A percentile compares a stretch with the other conserved stretches of the same genome.
Evolutionary conservation across 2,113 vertebrate species (phyloP).

Genomic region (Herpetotheres cachinnans): DNA sequence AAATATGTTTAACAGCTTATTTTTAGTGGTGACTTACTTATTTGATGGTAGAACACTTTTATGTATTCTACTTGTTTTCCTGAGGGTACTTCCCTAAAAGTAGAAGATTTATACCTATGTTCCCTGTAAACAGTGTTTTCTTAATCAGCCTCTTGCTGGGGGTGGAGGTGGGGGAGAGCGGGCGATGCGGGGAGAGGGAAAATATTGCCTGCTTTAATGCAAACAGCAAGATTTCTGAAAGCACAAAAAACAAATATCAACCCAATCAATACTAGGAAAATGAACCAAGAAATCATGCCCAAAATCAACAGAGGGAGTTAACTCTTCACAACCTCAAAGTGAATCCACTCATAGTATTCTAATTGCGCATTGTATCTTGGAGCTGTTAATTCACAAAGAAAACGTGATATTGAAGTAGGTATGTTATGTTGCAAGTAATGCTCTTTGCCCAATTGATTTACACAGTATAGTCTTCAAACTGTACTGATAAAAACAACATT

Average conservation of each 20-base stretch:
- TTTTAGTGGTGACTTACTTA: not conserved
- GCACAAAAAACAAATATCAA: not conserved
- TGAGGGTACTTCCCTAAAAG: not conserved
- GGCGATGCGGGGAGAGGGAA: fast-evolving
- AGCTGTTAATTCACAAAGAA: not conserved
- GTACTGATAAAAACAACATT: not conserved
- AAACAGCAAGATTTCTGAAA: conserved; percentile 36
- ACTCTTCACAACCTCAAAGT: not conserved
- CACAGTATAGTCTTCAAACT: not conserved
- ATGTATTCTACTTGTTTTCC: not conserved
- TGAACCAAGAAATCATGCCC: not conserved
- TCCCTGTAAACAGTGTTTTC: not conserved
- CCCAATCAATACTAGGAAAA: conserved; percentile 12
- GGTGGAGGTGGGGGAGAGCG: not conserved
- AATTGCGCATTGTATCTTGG: not conserved
- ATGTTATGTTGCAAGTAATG: not conserved
- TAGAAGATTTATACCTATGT: not conserved
- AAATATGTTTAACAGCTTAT: not conserved
- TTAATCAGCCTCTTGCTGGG: not conserved
- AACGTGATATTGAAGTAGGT: not conserved
- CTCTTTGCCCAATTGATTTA: not conserved
- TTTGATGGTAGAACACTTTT: not conserved
- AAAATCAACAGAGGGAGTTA: not conserved
- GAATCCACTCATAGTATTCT: not conserved
- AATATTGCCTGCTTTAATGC: not conserved